Evolutionary conservation across 2,888 invertebrate species (phyloP).

Genomic region (Cerastis leucographa): DNA sequence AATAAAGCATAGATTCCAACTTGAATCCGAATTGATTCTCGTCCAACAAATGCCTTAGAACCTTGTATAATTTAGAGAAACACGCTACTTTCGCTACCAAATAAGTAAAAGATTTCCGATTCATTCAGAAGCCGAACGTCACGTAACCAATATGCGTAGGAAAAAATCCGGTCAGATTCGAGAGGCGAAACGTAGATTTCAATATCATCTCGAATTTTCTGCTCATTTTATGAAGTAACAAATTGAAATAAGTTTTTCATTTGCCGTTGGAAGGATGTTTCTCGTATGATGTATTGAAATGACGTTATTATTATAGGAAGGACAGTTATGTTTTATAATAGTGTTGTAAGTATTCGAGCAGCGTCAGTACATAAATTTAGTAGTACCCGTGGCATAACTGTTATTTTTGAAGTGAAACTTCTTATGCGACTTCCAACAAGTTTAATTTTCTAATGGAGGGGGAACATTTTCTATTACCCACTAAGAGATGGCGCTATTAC

Average conservation of each 20-base stretch:
- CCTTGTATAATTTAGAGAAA: conserved; percentile 55
- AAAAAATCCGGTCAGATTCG: conserved; percentile 41
- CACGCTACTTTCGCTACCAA: conserved; percentile 66
- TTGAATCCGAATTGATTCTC: conserved; percentile 45
- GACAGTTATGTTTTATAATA: conserved; percentile 12
- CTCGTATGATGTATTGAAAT: conserved; percentile 8
- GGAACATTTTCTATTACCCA: no score
- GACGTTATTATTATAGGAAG: neutral
- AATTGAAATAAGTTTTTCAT: conserved; percentile 28
- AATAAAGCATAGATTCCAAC: conserved; percentile 51
- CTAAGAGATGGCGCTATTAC: no score
- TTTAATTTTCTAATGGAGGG: no score
- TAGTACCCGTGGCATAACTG: neutral
- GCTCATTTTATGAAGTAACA: conserved; percentile 29
- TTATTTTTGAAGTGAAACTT: no score
- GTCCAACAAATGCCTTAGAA: conserved; percentile 51
- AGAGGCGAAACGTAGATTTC: conserved; percentile 33
- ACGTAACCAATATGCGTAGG: conserved; percentile 61
- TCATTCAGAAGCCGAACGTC: conserved; percentile 56
- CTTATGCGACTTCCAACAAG: no score
- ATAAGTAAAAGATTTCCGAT: conserved; percentile 62
- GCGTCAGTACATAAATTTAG: neutral
- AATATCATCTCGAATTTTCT: conserved; percentile 36
- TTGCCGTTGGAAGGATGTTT: conserved; percentile 3
- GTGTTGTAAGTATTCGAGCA: conserved; percentile 16